A percentile compares a stretch with the other conserved stretches of the same genome.
These are phyloP conservation scores for Pammene aurita DNA, from an alignment of 2,888 invertebrate genomes.

Conservation along the genomic window DNA sequence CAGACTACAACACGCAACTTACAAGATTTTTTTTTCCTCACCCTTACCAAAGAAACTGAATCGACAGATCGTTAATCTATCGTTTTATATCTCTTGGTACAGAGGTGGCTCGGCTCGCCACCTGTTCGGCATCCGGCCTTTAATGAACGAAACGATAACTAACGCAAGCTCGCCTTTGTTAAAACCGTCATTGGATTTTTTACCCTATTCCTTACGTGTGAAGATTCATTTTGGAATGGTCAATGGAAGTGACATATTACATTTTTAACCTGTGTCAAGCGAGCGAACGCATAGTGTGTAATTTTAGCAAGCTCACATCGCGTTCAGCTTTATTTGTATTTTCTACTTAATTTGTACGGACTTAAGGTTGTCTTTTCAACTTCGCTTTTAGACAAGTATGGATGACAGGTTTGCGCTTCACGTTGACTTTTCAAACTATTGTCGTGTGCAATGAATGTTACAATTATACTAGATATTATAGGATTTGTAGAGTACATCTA, in stretches of 20 bases:
- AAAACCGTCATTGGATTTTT: background rate
- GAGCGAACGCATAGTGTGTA: background rate
- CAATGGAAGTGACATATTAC: background rate
- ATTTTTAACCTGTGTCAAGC: background rate
- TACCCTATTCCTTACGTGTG: background rate
- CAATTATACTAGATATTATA: background rate
- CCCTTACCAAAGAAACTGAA: conserved; percentile 21
- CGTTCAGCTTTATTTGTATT: background rate
- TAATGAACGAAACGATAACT: conserved; percentile 25
- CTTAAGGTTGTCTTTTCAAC: conserved; percentile 1
- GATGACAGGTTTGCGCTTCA: background rate
- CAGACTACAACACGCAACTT: background rate
- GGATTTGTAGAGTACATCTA: too few species aligned
- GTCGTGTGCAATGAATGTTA: conserved; percentile 14
- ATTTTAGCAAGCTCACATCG: conserved; percentile 10
- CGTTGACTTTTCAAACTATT: conserved; percentile 25
- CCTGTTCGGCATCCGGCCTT: conserved; percentile 61
- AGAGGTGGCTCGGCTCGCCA: conserved; percentile 59
- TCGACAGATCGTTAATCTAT: conserved; percentile 18
- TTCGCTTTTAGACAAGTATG: background rate
- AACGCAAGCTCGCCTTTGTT: background rate
- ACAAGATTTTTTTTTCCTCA: too few species aligned
- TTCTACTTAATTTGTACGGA: background rate
- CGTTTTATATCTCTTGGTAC: conserved; percentile 47
- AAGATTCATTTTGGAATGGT: conserved; percentile 2